phyloP scores from a whole-genome alignment of 2,797 vertebrate species.

The Helarctos malayanus region DNA sequence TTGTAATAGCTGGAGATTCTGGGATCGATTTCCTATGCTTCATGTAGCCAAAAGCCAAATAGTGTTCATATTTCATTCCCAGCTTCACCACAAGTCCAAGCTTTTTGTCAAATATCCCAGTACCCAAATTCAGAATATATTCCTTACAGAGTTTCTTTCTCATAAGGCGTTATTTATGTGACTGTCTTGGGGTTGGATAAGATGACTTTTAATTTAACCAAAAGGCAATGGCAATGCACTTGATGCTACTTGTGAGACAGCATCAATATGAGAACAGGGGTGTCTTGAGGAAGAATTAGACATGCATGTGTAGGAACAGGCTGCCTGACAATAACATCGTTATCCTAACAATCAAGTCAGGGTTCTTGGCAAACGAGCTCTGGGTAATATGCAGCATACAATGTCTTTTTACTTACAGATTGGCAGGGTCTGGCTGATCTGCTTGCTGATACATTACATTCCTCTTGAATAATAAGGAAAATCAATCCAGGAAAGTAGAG shows the following conservation, averaged over 20 bases:
- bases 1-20: slow-evolving; percentile 66
- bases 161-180: slow-evolving; percentile 62
- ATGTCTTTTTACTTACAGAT: slow-evolving; percentile 15
- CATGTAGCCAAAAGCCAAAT: slow-evolving; percentile 63
- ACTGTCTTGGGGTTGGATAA: background rate
- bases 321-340: background rate
- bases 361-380: background rate
- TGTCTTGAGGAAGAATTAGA: slow-evolving; percentile 59
- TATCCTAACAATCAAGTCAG: slow-evolving; percentile 58
- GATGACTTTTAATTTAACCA: slow-evolving; percentile 54
- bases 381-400: background rate
- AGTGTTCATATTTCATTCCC: slow-evolving; percentile 71
- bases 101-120: slow-evolving; percentile 63
- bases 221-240: background rate
- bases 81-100: slow-evolving; percentile 63
- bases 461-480: slow-evolving; percentile 61
- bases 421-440: background rate
- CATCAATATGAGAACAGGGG: slow-evolving; percentile 5
- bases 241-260: slow-evolving; percentile 46
- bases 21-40: slow-evolving; percentile 66
- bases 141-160: slow-evolving; percentile 64
- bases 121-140: slow-evolving; percentile 46
- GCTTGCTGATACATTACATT: slow-evolving; percentile 16
- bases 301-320: background rate
- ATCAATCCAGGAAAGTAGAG: background rate